phyloP scores from a whole-genome alignment of 2,797 vertebrate species.

The Merluccius polli region DNA sequence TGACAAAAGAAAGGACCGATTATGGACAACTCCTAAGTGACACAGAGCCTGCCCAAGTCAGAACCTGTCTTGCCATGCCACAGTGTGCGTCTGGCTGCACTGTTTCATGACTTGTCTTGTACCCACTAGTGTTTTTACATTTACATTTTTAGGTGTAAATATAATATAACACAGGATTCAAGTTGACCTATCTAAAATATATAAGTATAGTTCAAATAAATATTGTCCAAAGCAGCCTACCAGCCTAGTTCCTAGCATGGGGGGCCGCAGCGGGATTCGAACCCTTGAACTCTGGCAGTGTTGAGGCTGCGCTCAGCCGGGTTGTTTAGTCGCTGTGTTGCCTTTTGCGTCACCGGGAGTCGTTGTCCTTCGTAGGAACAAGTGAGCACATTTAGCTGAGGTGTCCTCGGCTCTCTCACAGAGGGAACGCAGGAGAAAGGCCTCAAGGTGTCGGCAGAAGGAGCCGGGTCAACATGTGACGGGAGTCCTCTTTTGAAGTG shows the following conservation, averaged over 20 bases:
- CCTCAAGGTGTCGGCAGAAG: conserved; percentile 4
- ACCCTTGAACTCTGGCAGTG: not conserved
- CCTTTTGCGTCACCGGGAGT: not conserved
- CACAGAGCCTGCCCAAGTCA: not conserved
- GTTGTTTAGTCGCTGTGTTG: not conserved
- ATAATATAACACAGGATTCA: no score
- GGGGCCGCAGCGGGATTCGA: not conserved
- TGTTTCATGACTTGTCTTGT: no score
- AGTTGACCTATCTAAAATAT: not conserved
- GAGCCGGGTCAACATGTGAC: conserved; percentile 7
- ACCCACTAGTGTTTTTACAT: no score
- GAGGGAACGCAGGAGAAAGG: not conserved
- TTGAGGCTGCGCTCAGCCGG: not conserved
- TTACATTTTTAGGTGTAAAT: no score
- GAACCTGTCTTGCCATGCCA: not conserved
- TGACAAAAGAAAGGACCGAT: not conserved
- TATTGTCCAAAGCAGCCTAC: not conserved
- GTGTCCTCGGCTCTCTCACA: conserved; percentile 9
- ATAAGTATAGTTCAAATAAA: no score
- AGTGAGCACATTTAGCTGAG: conserved; percentile 11
- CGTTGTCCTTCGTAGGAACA: conserved; percentile 13
- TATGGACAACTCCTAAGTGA: not conserved
- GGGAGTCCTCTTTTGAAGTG: not conserved
- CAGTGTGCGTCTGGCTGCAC: not conserved
- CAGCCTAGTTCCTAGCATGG: not conserved